Evolutionary conservation across 2,797 vertebrate genomes (phyloP), one percentile per base, ranked within the genome.

Genomic region (Enoplosus armatus): DNA sequence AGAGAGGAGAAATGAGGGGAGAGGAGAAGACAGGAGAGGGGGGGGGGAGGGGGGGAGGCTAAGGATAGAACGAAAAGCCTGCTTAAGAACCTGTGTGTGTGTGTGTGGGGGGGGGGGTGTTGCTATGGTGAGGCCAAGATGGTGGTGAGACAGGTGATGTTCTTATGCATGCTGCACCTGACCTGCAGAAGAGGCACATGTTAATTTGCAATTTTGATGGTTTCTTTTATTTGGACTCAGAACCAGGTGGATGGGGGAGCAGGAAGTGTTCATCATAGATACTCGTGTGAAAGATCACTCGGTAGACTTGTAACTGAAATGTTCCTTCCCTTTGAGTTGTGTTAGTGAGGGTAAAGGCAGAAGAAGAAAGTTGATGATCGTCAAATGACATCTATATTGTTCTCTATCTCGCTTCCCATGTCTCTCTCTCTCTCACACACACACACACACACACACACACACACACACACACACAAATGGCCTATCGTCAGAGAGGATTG

Each of bases 11-110:
- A 77, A 54, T n/a, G 61, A 79, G 55, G 51, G 66, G 50, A 63
- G 14, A 62, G 31, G 74, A 72, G 66, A 70, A 66, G 83, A 54
- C 48, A 65, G 81, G 79, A 69, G 77, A 73, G 45, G 59, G 26
- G 27, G 41, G 31, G 12, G 37, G 37, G 60, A 75, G 85, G 68
- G 63, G 63, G 27, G 22, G 41, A 67, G 84, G 81, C 89, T 92
- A 93, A 92, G 90, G 90, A 93, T 94, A 93, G 91, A 93, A 91
- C 45, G 84, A 86, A 93, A 95, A 95, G 93, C 94, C 94, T 92
- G 72, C 89, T 93, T 94, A 95, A 93, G 89, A 68, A 84, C 15
- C 56, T 56, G 69, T 66, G 59, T 78, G 45, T 48, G 55, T 79
- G 54, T 65, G 60, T 22, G 69, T 47, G 65, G 51, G 1, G 9